Evolutionary conservation across 2,888 invertebrate species (phyloP).

Genomic region (Drosophila diplacantha): DNA sequence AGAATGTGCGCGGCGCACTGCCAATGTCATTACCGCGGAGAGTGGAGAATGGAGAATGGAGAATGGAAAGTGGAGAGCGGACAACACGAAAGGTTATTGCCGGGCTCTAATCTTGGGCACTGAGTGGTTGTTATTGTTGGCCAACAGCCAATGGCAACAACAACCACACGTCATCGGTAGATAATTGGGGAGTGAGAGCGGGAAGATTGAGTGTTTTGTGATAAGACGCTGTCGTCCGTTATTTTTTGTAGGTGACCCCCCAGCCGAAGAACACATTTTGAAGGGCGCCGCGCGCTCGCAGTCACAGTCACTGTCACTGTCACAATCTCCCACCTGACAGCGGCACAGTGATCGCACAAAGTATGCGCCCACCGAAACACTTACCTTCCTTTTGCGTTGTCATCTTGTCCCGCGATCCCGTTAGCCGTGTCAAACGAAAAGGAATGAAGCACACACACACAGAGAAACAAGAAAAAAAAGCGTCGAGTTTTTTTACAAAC

Average conservation of each 20-base stretch:
- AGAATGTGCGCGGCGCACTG: conserved; percentile 19
- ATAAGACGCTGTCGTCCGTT: conserved; percentile 29
- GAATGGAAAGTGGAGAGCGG: conserved; percentile 17
- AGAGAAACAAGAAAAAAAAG: conserved; percentile 1
- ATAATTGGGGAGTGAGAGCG: conserved; percentile 29
- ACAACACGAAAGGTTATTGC: conserved; percentile 34
- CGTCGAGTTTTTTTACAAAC: neutral
- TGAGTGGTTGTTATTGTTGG: conserved; percentile 9
- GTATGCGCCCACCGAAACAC: conserved; percentile 6
- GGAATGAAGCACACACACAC: neutral
- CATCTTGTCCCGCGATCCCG: conserved; percentile 21
- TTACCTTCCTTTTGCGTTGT: conserved; percentile 34
- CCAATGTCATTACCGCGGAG: conserved; percentile 59
- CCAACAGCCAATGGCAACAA: conserved; percentile 5
- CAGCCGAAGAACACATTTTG: conserved; percentile 53
- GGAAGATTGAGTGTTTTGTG: conserved; percentile 33
- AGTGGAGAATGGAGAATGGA: conserved; percentile 7
- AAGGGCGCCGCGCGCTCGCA: conserved; percentile 49
- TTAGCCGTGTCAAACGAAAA: neutral
- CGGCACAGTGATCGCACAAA: conserved; percentile 23
- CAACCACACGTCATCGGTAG: conserved; percentile 34
- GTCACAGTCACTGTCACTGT: conserved; percentile 2
- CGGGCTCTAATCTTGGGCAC: conserved; percentile 30
- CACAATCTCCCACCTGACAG: conserved; percentile 23
- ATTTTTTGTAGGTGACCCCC: conserved; percentile 66